These are phyloP conservation scores for Pogonocichla stellata DNA, from an alignment of 2,113 vertebrate genomes.

Conservation along the genomic window DNA sequence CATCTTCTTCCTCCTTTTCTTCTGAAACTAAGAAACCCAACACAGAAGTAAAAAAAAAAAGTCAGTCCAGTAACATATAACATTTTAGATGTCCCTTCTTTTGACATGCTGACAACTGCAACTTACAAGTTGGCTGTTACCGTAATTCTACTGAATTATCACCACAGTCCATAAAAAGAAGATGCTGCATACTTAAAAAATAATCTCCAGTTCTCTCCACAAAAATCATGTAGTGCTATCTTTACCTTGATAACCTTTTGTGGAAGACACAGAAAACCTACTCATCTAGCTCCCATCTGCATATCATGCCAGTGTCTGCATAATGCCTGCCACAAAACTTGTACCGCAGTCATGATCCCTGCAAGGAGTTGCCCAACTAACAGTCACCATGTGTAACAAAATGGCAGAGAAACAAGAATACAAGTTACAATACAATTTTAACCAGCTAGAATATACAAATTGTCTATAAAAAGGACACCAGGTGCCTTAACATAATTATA, in stretches of 20 bases:
- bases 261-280: background rate
- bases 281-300: background rate
- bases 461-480: background rate
- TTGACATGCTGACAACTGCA: background rate
- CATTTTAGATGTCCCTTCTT: background rate
- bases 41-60: background rate
- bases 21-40: constrained; percentile 60
- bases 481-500: background rate
- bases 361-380: background rate
- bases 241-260: background rate
- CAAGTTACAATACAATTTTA: background rate
- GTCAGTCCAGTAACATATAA: background rate
- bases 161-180: background rate
- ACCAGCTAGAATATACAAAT: background rate
- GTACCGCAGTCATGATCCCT: accelerated
- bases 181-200: background rate
- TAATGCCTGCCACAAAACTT: background rate
- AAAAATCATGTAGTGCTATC: background rate
- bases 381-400: background rate
- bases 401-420: background rate
- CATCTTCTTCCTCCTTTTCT: constrained; percentile 78
- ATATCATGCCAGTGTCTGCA: background rate
- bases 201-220: background rate
- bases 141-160: background rate
- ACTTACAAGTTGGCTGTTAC: background rate